Base-by-base conservation (phyloP, 1,140 invertebrate genomes). In the Lordiphosa mommai region DNA sequence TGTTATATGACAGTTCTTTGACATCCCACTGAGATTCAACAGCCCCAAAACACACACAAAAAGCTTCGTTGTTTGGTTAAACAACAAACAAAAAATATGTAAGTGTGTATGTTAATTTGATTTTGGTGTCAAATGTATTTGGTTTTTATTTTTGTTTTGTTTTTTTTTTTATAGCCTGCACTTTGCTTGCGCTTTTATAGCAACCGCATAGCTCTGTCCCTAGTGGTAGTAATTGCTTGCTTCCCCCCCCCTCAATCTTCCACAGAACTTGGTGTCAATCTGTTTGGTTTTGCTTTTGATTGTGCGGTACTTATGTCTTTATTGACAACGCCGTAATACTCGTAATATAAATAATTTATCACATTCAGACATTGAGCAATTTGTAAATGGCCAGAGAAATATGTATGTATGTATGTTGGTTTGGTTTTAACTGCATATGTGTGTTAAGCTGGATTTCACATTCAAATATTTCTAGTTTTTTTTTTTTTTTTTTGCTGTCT, bases 31-130 rank as follows among this genome's bases (percentile, higher is more conserved):
- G 66, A 60, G 76, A 80, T 74, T 82, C 34, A 16, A 43, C 27
- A 43, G 17, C 40, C 40, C 20, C 20, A 17, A 17, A 23, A 23
- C 5, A 23, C 20, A 23, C 20, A 23, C 60, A 65, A 65, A 65
- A 64, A 64, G 61, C 37, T 52, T 59, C 34, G 23, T 33, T 72
- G 58, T 67, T 58, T 23, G 20, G 20, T 23, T 23, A 5, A 4
- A 23, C 20, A 23, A 23, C 1, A 1, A 23, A 23, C 4, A 23
- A 23, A 23, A 23, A 23, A 58, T 53, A 40, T 82, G 76, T 82
- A 61, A 63, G 76, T 80, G 63, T 80, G 70, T 82, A 82, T 80
- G 76, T 80, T 80, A 80, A 80, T 80, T 74, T 80, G 76, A 82
- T 82, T 80, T 80, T 37, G 76, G 76, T 82, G 76, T 80, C 76